These are phyloP conservation scores for Gymnocypris eckloni DNA, from an alignment of 2,797 vertebrate species.

Conservation along the genomic window DNA sequence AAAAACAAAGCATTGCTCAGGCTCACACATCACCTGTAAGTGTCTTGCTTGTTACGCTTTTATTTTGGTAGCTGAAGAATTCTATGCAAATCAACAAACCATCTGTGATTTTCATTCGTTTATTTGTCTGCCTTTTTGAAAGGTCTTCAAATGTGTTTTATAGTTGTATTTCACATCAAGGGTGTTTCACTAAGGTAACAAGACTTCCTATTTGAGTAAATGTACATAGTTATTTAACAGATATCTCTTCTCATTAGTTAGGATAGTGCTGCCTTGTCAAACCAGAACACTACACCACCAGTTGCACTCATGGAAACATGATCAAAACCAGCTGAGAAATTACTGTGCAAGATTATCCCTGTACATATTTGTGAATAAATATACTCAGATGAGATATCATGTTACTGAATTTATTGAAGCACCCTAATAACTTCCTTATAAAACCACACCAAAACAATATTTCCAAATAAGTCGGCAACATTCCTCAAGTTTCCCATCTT, in stretches of 20 bases:
- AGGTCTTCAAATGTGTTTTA: conserved; percentile 1
- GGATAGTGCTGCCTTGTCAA: background rate
- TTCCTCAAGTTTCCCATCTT: background rate
- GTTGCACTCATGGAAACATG: background rate
- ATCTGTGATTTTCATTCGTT: conserved; percentile 45
- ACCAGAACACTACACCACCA: background rate
- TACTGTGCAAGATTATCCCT: background rate
- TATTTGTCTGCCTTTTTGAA: conserved; percentile 12
- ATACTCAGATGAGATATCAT: background rate
- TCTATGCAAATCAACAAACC: conserved; percentile 80
- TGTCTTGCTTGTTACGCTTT: conserved; percentile 71
- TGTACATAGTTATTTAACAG: conserved; percentile 1
- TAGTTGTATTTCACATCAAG: background rate
- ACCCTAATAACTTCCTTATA: background rate
- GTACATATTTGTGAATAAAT: background rate
- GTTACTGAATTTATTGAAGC: background rate
- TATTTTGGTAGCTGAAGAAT: conserved; percentile 75
- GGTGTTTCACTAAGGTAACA: conserved; percentile 14
- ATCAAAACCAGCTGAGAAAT: background rate
- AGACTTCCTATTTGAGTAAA: conserved; percentile 3
- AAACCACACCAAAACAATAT: background rate
- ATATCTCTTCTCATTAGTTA: background rate
- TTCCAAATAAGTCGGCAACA: conserved; percentile 30
- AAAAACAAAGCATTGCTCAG: conserved; percentile 72
- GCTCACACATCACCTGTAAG: conserved; percentile 68